A percentile compares a stretch with the other conserved stretches of the same genome.
Conservation (phyloP, 2,888 invertebrate genomes). For the Cenopis cana region DNA sequence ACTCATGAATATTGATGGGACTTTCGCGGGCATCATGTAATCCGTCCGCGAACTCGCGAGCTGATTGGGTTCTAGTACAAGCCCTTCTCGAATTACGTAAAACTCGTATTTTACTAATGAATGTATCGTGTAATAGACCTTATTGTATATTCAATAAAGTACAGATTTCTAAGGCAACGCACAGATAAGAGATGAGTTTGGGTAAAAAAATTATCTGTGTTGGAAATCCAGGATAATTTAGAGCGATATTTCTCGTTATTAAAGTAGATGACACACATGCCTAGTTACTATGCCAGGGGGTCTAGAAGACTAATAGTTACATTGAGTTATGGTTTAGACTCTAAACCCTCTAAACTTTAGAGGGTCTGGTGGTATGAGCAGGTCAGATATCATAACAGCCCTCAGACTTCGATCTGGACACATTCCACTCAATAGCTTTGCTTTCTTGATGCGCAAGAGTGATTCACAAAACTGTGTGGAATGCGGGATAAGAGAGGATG, state of each 20-base stretch:
- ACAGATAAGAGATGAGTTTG: background rate
- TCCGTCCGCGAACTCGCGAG: conserved; percentile 61
- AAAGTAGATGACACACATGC: too few relatives aligned
- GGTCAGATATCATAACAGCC: too few relatives aligned
- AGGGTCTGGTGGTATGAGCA: too few relatives aligned
- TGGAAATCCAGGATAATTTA: background rate
- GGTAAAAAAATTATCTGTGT: background rate
- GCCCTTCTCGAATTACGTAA: conserved; percentile 28
- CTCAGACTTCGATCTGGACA: too few relatives aligned
- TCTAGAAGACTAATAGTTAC: too few relatives aligned
- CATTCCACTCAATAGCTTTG: too few relatives aligned
- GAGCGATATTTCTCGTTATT: background rate
- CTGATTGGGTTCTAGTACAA: conserved; percentile 58
- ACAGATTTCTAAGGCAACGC: background rate
- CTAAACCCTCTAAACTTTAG: too few relatives aligned
- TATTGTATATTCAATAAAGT: conserved; percentile 1
- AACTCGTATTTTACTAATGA: conserved; percentile 19
- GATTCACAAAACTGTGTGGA: too few relatives aligned
- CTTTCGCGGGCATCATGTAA: conserved; percentile 73
- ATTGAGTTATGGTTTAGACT: too few relatives aligned
- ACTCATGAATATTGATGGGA: conserved; percentile 77
- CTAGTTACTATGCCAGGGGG: too few relatives aligned
- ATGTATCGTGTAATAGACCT: background rate
- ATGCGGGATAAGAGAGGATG: too few relatives aligned
- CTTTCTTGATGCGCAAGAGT: too few relatives aligned